Percentiles rank a stretch among this genome's conserved stretches.
These are phyloP conservation scores for Shargacucullia verbasci DNA, from an alignment of 2,888 invertebrate genomes.

Conservation along the genomic window DNA sequence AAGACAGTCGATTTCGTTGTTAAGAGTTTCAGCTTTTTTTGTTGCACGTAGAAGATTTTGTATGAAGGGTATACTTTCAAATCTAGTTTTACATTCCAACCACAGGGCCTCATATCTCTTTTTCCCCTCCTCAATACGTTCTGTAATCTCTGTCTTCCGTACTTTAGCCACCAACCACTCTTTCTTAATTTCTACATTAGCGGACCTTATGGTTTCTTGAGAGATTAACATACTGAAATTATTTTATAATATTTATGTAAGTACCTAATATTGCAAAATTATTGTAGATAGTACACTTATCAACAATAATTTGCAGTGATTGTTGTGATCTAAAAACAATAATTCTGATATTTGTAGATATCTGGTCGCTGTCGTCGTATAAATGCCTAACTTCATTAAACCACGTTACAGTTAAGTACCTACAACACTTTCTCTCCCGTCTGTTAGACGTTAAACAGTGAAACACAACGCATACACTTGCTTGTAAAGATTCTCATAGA, in stretches of 20 bases:
- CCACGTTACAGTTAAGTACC: no score
- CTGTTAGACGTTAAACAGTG: no score
- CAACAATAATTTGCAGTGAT: no score
- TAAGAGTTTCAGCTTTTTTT: constrained; percentile 58
- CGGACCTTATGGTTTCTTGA: constrained; percentile 69
- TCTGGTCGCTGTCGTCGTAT: no score
- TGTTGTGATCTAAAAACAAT: no score
- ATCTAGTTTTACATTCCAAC: constrained; percentile 71
- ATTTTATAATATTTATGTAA: not conserved
- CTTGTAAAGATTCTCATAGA: no score
- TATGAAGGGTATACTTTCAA: constrained; percentile 76
- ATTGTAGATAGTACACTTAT: no score
- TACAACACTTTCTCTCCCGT: no score
- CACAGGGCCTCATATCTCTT: constrained; percentile 78
- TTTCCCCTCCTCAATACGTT: constrained; percentile 67
- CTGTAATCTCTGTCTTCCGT: constrained; percentile 62
- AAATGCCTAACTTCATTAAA: no score
- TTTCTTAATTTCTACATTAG: constrained; percentile 75
- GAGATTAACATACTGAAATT: constrained; percentile 69
- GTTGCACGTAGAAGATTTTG: constrained; percentile 65
- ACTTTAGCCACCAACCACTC: constrained; percentile 71
- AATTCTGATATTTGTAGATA: no score
- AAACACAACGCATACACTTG: no score
- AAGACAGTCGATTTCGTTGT: constrained; percentile 60
- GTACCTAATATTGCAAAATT: no score